Percentiles rank a stretch among this genome's conserved stretches.
phyloP scores from a whole-genome alignment of 2,797 vertebrate genomes.

The Enteromius anoplus region DNA sequence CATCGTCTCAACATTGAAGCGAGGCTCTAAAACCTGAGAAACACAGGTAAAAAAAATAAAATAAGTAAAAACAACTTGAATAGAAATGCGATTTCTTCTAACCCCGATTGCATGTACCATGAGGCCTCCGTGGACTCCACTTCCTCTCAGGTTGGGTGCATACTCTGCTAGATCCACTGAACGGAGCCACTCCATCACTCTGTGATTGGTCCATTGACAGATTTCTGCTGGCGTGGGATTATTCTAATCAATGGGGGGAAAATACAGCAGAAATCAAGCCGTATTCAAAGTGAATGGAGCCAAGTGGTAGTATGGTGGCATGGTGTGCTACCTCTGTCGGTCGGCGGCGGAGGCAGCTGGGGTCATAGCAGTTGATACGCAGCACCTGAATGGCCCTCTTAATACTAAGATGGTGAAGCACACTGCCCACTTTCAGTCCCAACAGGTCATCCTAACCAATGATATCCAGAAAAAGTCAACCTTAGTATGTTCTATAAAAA shows the following conservation, averaged over 20 bases:
- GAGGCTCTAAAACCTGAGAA: conserved; percentile 91
- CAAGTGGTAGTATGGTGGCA: neutral
- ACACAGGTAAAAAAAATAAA: neutral
- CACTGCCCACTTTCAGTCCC: conserved; percentile 92
- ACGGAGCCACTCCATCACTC: conserved; percentile 96
- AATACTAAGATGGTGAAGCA: conserved; percentile 95
- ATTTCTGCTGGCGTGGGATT: conserved; percentile 85
- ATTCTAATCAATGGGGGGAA: conserved; percentile 71
- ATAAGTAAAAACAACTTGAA: neutral
- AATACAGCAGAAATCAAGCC: neutral
- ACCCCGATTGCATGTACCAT: conserved; percentile 78
- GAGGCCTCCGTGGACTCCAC: conserved; percentile 91
- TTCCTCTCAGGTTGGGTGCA: conserved; percentile 92
- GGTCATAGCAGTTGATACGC: conserved; percentile 87
- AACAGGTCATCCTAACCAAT: conserved; percentile 88
- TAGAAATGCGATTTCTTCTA: neutral
- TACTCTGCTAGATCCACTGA: conserved; percentile 94
- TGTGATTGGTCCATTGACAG: conserved; percentile 93
- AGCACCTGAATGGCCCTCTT: conserved; percentile 95
- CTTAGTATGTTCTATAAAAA: neutral
- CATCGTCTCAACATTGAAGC: conserved; percentile 96
- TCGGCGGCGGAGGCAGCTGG: conserved; percentile 88
- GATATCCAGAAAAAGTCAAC: neutral
- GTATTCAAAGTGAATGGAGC: neutral
- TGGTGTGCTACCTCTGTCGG: conserved; percentile 83